phyloP scores from a whole-genome alignment of 2,113 vertebrate species.

The Tragelaphus imberbis region DNA sequence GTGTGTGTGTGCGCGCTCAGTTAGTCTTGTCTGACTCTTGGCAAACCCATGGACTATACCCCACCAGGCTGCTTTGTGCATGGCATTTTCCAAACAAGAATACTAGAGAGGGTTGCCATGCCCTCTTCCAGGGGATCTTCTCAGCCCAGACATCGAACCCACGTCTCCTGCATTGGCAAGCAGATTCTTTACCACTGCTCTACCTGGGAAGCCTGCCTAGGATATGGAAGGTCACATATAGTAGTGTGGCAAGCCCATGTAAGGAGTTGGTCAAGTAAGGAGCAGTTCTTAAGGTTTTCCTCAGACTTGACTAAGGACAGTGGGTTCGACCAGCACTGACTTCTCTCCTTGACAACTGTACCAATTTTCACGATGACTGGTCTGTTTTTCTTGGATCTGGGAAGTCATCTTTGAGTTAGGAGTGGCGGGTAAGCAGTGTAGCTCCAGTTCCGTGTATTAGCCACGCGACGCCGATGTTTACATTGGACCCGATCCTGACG shows the following conservation, averaged over 20 bases:
- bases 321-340: not conserved
- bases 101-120: not conserved
- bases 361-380: conserved; percentile 11
- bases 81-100: not conserved
- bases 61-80: not conserved
- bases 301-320: not conserved
- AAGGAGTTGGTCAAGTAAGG: not conserved
- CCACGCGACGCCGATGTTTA: conserved; percentile 7
- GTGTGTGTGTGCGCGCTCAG: fast-evolving
- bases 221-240: not conserved
- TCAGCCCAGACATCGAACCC: not conserved
- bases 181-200: not conserved
- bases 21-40: not conserved
- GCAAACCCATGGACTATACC: not conserved
- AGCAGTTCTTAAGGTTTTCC: not conserved
- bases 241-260: not conserved
- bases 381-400: conserved; percentile 58
- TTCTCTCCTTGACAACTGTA: conserved; percentile 31
- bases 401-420: not conserved
- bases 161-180: not conserved
- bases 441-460: conserved; percentile 8
- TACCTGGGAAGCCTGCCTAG: not conserved
- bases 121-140: not conserved
- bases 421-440: not conserved
- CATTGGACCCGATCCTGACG: conserved; percentile 33